Conservation (phyloP, 2,113 vertebrate species). For the Brachypodius melanocephalos region DNA sequence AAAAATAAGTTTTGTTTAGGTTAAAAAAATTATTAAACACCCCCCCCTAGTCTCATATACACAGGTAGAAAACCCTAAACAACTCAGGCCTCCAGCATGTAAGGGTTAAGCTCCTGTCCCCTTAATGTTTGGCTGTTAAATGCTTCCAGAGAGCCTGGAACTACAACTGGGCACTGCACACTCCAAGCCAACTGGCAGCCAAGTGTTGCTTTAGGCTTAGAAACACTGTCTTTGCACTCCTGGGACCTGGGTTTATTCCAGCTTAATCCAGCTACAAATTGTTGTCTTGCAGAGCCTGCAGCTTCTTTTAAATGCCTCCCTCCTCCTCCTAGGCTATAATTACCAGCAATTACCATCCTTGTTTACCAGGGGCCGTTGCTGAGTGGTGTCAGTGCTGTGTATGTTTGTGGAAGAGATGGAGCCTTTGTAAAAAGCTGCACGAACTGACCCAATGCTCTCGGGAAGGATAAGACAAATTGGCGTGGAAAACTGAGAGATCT, state of each 20-base stretch:
- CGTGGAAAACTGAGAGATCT: slow-evolving; percentile 20
- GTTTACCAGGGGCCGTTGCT: slow-evolving; percentile 2
- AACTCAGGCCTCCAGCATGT: background rate
- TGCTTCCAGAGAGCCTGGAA: slow-evolving; percentile 45
- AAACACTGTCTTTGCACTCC: slow-evolving; percentile 9
- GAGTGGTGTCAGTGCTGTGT: background rate
- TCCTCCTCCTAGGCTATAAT: background rate
- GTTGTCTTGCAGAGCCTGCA: slow-evolving; percentile 35
- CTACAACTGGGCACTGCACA: slow-evolving; percentile 15
- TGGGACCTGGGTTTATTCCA: slow-evolving; percentile 49
- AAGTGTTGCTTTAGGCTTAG: slow-evolving; percentile 62
- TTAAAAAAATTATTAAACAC: background rate
- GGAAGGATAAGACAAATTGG: slow-evolving; percentile 37
- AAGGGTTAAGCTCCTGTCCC: slow-evolving; percentile 21
- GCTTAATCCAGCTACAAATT: slow-evolving; percentile 66
- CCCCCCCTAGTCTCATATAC: background rate
- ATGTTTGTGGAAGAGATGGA: slow-evolving; percentile 22
- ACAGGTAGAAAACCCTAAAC: background rate
- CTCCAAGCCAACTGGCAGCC: slow-evolving; percentile 38
- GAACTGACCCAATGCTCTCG: slow-evolving; percentile 10
- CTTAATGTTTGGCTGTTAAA: background rate
- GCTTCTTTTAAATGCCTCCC: background rate
- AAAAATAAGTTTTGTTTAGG: background rate
- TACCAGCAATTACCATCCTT: slow-evolving; percentile 23
- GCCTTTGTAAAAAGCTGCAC: background rate